Base-by-base conservation (phyloP, 2,888 invertebrate genomes). In the Ariolimax columbianus region DNA sequence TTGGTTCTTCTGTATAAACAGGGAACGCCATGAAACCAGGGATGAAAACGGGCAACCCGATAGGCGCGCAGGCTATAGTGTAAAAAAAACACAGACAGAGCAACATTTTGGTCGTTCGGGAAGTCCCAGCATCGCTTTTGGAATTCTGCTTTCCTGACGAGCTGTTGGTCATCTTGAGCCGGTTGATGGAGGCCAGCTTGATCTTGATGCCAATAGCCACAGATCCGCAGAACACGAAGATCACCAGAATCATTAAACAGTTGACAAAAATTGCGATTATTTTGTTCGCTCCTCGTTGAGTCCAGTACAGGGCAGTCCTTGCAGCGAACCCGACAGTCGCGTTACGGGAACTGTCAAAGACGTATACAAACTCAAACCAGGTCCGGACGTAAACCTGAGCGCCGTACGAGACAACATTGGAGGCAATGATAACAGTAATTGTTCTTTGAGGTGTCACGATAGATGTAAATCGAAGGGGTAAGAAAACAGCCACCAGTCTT, bases 291-390 rank as follows among this genome's bases (percentile, higher is more conserved):
- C 51, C 70, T 36, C 70, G 47, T 36, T 84, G 78, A 1, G 19
- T 51, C 70, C 77, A 84, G 78, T 66, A 84, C 1, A 40, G 30
- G 7, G 30, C 78, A 17, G 84, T 66, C n/a, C 84, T 47, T 0
- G 59, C 78, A 0, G 70, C 59, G 36, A 59, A 55, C 3, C 84
- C 84, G 30, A 84, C 59, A 0, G 40, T 30, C 26, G 40, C 79
- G 43, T 79, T 79, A 11, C 47, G 51, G 38, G 63, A 2, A 11
- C 19, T 30, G 38, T 70, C 78, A 33, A 36, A 78, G 3, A 78
- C 78, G 79, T 84, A 84, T 14, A 43, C 72, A 78, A 84, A 84
- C 40, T 63, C 43, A 51, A 78, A 84, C 84, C 84, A 84, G 26
- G 68, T 59, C 26, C 84, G 55, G 0, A 72, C 51, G 33, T 84